phyloP scores from a whole-genome alignment of 2,113 vertebrate genomes.

The Donacobius atricapilla region DNA sequence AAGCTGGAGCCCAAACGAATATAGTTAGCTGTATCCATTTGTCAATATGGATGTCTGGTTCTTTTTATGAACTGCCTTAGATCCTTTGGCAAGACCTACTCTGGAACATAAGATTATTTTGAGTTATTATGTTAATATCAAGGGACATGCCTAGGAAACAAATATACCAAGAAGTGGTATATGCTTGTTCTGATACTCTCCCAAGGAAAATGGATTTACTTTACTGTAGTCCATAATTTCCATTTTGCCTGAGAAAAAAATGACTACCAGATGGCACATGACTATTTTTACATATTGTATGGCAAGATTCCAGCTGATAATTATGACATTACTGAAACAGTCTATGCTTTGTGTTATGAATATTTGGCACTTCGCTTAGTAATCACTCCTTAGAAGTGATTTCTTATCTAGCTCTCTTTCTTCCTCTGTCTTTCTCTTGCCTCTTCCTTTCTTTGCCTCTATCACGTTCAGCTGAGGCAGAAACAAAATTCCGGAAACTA shows the following conservation, averaged over 20 bases:
- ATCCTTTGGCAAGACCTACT: neutral
- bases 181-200: slow-evolving; percentile 44
- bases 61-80: neutral
- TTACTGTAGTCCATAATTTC: slow-evolving; percentile 62
- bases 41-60: neutral
- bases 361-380: slow-evolving; percentile 46
- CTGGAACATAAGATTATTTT: neutral
- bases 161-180: slow-evolving; percentile 37
- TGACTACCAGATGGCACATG: slow-evolving; percentile 68
- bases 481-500: neutral
- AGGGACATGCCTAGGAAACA: neutral
- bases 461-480: neutral
- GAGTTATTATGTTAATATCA: neutral
- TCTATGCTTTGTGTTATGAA: slow-evolving; percentile 56
- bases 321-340: slow-evolving; percentile 70
- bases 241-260: slow-evolving; percentile 62
- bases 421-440: neutral
- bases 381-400: neutral
- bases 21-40: neutral
- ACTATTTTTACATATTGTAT: slow-evolving; percentile 72
- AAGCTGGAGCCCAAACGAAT: neutral
- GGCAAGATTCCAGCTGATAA: slow-evolving; percentile 72
- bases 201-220: slow-evolving; percentile 49
- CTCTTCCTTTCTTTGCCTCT: slow-evolving; percentile 22
- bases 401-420: neutral